Evolutionary conservation across 2,113 vertebrate genomes (phyloP).

Genomic region (Ictalurus furcatus): DNA sequence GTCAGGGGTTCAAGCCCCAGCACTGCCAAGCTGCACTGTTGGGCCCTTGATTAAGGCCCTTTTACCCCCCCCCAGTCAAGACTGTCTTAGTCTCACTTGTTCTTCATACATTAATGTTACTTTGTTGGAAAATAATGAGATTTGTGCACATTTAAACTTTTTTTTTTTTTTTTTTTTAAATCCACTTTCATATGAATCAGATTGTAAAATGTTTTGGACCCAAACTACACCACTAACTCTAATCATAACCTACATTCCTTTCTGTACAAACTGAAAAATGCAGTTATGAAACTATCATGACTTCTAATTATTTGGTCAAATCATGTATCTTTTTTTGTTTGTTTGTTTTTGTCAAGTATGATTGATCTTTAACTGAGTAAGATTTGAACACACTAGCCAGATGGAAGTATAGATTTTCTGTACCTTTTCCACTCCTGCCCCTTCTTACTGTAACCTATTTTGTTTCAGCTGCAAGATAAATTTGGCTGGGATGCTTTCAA

Average conservation of each 20-base stretch:
- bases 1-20: too few relatives aligned
- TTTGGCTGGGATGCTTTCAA: slow-evolving; percentile 81
- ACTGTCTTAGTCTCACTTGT: not conserved
- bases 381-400: not conserved
- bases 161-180: too few relatives aligned
- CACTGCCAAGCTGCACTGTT: too few relatives aligned
- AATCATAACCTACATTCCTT: not conserved
- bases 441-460: not conserved
- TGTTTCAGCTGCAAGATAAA: slow-evolving; percentile 73
- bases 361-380: not conserved
- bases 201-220: not conserved
- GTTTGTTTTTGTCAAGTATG: too few relatives aligned
- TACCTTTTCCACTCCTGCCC: not conserved
- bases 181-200: too few relatives aligned
- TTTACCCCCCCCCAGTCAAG: too few relatives aligned
- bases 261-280: not conserved
- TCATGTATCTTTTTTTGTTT: too few relatives aligned
- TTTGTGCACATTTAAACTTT: not conserved
- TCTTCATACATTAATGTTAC: not conserved
- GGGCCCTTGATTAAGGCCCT: too few relatives aligned
- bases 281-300: not conserved
- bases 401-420: not conserved
- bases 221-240: not conserved
- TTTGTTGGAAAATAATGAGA: not conserved
- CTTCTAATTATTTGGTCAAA: not conserved